Base-by-base conservation (phyloP, 2,888 invertebrate genomes). In the Pristionchus mayeri region DNA sequence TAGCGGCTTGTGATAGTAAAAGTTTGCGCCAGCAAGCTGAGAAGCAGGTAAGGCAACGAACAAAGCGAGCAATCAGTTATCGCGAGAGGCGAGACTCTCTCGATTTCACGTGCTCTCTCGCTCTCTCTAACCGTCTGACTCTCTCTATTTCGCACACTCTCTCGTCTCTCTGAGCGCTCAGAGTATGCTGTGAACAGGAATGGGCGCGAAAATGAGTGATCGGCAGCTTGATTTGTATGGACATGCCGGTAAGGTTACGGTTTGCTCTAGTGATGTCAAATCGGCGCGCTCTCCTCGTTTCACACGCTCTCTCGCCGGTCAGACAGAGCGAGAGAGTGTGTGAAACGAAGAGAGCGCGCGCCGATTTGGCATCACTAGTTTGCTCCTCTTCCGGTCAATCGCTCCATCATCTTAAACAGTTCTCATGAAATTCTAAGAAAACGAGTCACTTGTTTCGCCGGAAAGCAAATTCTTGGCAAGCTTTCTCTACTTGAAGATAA, bases 1-100 rank as follows among this genome's bases (percentile, higher is more conserved):
- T 44, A 44, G 6, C 44, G 1, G 63, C 63, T 63, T 18, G 34
- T 63, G 63, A 63, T 63, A 63, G 63, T 63, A 63, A 63, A 63
- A 63, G 34, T 63, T 63, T 63, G 34, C 63, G 18, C 21, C 7
- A 13, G 63, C 16, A 63, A 34, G 63, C 63, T 63, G 7, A n/a
- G n/a, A n/a, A n/a, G n/a, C n/a, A n/a, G n/a, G n/a, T 44, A 13
- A 44, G 44, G 44, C 13, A 6, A 13, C 63, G 16, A 63, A 63
- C 63, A 63, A 63, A 63, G 60, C n/a, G 60, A 54, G n/a, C 54
- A 57, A 57, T 3, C 54, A 4, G n/a, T 0, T 4, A 52, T 52
- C n/a, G n/a, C n/a, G n/a, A n/a, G n/a, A n/a, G n/a, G 57, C 2
- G n/a, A 24, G 27, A 57, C 18, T 54, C 54, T 54, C 54, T 54